phyloP scores from a whole-genome alignment of 2,888 invertebrate species.

The Atethmia centrago region DNA sequence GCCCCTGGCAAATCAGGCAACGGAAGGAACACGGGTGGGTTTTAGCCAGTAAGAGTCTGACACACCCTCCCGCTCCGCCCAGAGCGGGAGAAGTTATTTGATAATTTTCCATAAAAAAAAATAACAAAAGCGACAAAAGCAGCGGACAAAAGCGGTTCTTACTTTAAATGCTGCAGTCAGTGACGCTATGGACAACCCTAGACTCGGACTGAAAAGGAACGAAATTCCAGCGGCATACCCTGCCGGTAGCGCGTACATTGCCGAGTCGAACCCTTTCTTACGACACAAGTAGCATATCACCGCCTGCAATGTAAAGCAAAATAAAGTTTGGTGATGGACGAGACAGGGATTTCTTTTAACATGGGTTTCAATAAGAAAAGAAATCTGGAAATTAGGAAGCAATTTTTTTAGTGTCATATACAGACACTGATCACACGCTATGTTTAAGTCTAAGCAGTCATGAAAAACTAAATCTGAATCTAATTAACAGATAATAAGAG shows the following conservation, averaged over 20 bases:
- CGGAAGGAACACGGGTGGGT: too few species aligned
- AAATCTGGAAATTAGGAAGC: background rate
- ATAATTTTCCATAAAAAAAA: too few species aligned
- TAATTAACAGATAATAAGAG: too few species aligned
- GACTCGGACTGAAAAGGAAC: conserved; percentile 87
- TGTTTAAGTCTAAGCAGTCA: background rate
- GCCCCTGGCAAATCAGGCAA: too few species aligned
- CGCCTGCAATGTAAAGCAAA: conserved; percentile 77
- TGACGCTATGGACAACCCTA: conserved; percentile 88
- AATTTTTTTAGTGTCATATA: background rate
- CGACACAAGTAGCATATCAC: conserved; percentile 87
- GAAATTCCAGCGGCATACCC: conserved; percentile 90
- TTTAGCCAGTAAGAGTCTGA: too few species aligned
- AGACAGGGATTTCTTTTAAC: background rate
- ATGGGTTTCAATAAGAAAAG: too few species aligned
- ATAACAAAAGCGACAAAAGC: too few species aligned
- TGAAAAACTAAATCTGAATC: background rate
- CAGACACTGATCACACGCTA: too few species aligned
- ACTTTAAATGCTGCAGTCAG: conserved; percentile 90
- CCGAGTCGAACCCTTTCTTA: conserved; percentile 82
- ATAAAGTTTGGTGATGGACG: background rate
- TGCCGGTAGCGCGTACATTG: conserved; percentile 87
- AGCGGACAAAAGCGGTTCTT: too few species aligned
- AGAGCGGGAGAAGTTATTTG: too few species aligned
- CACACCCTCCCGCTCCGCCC: too few species aligned